phyloP scores from a whole-genome alignment of 1,140 invertebrate species.

The Anastatus disparis region DNA sequence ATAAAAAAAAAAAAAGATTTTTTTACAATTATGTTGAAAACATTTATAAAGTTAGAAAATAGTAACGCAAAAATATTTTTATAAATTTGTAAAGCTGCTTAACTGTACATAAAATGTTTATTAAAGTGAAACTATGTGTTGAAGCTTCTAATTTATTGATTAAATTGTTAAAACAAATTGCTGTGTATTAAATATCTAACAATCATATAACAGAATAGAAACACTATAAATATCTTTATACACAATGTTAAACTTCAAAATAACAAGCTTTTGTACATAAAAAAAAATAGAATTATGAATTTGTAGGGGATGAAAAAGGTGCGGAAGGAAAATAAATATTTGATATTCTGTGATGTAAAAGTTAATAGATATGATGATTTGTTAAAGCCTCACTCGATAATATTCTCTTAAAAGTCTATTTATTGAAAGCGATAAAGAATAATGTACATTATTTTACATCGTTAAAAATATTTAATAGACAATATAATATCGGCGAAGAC shows the following conservation, averaged over 20 bases:
- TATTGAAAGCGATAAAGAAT: conserved; percentile 23
- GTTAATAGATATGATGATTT: neutral
- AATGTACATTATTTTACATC: conserved; percentile 6
- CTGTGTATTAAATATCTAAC: too few species aligned
- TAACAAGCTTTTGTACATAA: neutral
- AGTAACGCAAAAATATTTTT: too few species aligned
- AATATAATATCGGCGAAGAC: neutral
- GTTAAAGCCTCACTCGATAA: neutral
- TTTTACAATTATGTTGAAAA: too few species aligned
- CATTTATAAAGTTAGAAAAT: too few species aligned
- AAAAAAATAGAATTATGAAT: neutral
- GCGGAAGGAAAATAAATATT: neutral
- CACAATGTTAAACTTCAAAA: neutral
- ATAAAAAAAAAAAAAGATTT: too few species aligned
- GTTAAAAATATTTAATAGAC: neutral
- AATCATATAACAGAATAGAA: too few species aligned
- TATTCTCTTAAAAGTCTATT: conserved; percentile 3
- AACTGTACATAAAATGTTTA: too few species aligned
- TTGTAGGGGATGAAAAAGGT: neutral
- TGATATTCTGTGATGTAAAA: conserved; percentile 4
- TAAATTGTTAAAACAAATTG: too few species aligned
- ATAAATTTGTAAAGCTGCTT: too few species aligned
- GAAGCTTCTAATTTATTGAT: too few species aligned
- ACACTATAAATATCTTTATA: neutral
- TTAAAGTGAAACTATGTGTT: too few species aligned